phyloP scores from a whole-genome alignment of 2,888 invertebrate species.

The Bembecia ichneumoniformis region DNA sequence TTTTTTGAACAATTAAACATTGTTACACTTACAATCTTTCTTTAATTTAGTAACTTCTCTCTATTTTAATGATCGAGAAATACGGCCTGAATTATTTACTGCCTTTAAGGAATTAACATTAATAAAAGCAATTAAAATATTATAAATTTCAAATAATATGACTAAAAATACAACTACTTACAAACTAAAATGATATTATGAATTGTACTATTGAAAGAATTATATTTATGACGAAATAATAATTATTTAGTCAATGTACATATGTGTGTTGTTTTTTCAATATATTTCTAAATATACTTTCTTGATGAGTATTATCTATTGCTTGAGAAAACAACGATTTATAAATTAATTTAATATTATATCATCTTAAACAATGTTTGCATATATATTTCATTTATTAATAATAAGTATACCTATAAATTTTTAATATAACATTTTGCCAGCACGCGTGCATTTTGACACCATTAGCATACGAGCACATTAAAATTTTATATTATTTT shows the following conservation, averaged over 20 bases:
- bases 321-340: constrained; percentile 22
- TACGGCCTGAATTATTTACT: too few relatives aligned
- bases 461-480: constrained; percentile 59
- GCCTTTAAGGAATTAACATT: too few relatives aligned
- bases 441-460: constrained; percentile 65
- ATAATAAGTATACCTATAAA: constrained; percentile 14
- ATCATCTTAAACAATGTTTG: constrained; percentile 24
- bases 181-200: constrained; percentile 34
- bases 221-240: constrained; percentile 13
- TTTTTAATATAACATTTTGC: constrained; percentile 16
- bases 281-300: constrained; percentile 11
- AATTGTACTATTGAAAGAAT: constrained; percentile 26
- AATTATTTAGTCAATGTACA: constrained; percentile 16
- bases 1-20: too few relatives aligned
- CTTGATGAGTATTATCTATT: constrained; percentile 18
- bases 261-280: constrained; percentile 7
- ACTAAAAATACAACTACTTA: constrained; percentile 8
- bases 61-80: too few relatives aligned
- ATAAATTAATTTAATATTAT: constrained; percentile 14
- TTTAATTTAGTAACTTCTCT: too few relatives aligned
- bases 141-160: not conserved
- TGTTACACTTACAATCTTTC: too few relatives aligned
- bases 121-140: too few relatives aligned
- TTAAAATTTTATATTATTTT: constrained; percentile 40
- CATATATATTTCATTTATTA: constrained; percentile 13